Conservation (phyloP, 2,888 invertebrate genomes). For the Hydrotaea diabolus region DNA sequence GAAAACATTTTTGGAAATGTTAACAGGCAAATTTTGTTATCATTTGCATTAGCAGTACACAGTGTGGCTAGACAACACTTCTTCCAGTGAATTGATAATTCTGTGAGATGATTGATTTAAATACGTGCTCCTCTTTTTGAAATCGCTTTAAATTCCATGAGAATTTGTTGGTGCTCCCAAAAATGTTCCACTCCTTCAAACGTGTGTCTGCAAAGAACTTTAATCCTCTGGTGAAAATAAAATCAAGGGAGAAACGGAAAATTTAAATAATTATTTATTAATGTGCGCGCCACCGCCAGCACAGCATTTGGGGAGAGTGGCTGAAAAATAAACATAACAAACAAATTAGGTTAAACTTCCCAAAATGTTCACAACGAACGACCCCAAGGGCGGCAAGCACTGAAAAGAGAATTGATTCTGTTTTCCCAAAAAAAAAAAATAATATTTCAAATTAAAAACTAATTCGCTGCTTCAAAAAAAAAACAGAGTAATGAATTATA, state of each 20-base stretch:
- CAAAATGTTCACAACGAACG: constrained; percentile 14
- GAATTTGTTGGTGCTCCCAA: neutral
- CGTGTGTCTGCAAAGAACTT: neutral
- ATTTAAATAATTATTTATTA: constrained; percentile 50
- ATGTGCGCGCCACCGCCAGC: neutral
- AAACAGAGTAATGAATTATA: constrained; percentile 31
- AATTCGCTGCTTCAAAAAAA: constrained; percentile 33
- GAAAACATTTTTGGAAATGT: too few species aligned
- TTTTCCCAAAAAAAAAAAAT: constrained; percentile 23
- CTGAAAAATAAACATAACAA: constrained; percentile 30
- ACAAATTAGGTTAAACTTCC: constrained; percentile 26
- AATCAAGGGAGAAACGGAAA: neutral
- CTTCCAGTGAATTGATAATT: too few species aligned
- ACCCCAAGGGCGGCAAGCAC: constrained; percentile 27
- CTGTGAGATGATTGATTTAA: too few species aligned
- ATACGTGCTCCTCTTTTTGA: too few species aligned
- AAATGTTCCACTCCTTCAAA: neutral
- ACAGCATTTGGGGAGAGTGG: neutral
- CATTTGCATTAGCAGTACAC: too few species aligned
- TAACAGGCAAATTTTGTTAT: too few species aligned
- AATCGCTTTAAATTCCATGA: too few species aligned
- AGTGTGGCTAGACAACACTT: too few species aligned
- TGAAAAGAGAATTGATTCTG: constrained; percentile 12
- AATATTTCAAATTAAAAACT: constrained; percentile 45
- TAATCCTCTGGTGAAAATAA: neutral